A percentile compares a stretch with the other conserved stretches of the same genome.
phyloP scores from a whole-genome alignment of 1,140 invertebrate genomes.

The Drosophila varians region DNA sequence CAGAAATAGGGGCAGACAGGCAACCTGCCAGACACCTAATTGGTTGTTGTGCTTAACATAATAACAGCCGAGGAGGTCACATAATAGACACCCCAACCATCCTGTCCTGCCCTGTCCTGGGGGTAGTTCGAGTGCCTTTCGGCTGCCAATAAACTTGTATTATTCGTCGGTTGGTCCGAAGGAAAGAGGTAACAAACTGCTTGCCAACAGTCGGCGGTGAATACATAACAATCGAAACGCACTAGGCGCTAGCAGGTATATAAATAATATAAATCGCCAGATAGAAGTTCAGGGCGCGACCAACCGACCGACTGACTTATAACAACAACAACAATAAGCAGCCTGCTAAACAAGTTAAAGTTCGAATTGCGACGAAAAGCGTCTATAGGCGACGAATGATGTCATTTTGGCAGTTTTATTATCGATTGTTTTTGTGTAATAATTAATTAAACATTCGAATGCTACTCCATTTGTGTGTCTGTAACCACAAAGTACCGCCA shows the following conservation, averaged over 20 bases:
- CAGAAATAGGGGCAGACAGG: slow-evolving; percentile 11
- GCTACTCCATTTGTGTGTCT: not conserved
- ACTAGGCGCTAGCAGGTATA: slow-evolving; percentile 46
- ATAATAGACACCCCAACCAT: slow-evolving; percentile 52
- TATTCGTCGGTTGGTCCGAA: slow-evolving; percentile 13
- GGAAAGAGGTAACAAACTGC: slow-evolving; percentile 70
- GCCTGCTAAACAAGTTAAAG: slow-evolving; percentile 59
- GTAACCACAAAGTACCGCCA: slow-evolving; percentile 41
- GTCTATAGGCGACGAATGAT: slow-evolving; percentile 50
- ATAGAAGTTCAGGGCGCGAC: slow-evolving; percentile 63
- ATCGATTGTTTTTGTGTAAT: slow-evolving; percentile 68
- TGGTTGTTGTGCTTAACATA: slow-evolving; percentile 80
- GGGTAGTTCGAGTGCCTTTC: slow-evolving; percentile 65
- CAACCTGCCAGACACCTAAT: slow-evolving; percentile 65
- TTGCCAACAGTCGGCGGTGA: slow-evolving; percentile 66
- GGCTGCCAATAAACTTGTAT: slow-evolving; percentile 69
- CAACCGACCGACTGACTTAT: slow-evolving; percentile 68
- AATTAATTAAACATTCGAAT: slow-evolving; percentile 68
- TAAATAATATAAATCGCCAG: slow-evolving; percentile 71
- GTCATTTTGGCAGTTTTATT: slow-evolving; percentile 62
- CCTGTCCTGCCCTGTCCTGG: not conserved
- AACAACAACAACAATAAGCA: slow-evolving; percentile 29
- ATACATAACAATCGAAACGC: slow-evolving; percentile 76
- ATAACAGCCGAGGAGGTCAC: slow-evolving; percentile 74
- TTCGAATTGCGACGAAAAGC: slow-evolving; percentile 24